A percentile compares a stretch with the other conserved stretches of the same genome.
These are phyloP conservation scores for Autographa pulchrina DNA, from an alignment of 2,888 invertebrate species.

Conservation along the genomic window DNA sequence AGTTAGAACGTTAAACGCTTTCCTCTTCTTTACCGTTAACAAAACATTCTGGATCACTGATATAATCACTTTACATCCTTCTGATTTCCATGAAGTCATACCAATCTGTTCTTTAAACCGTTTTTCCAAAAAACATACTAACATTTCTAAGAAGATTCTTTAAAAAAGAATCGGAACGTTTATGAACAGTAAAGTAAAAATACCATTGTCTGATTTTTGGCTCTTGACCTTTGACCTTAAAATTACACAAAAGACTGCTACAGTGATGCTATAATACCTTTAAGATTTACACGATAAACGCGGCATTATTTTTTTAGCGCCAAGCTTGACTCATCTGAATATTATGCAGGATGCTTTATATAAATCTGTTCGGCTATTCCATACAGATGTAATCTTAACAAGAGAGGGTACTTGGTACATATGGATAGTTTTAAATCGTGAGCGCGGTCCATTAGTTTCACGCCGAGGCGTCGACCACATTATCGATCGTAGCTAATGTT, in stretches of 20 bases:
- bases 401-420: conserved; percentile 32
- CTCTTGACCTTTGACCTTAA: conserved; percentile 1
- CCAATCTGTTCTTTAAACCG: not conserved
- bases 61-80: not conserved
- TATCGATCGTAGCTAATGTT: conserved; percentile 68
- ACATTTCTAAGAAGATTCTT: not conserved
- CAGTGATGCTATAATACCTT: not conserved
- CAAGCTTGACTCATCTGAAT: not conserved
- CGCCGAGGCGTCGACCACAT: conserved; percentile 60
- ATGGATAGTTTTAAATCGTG: conserved; percentile 65
- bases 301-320: not conserved
- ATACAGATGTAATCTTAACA: conserved; percentile 33
- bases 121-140: not conserved
- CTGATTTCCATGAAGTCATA: not conserved
- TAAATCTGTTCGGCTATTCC: conserved; percentile 27
- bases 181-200: not conserved
- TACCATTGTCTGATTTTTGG: not conserved
- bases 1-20: not conserved
- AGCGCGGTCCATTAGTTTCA: conserved; percentile 67
- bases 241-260: not conserved
- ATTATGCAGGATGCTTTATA: conserved; percentile 10
- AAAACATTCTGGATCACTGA: not conserved
- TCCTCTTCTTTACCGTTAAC: not conserved
- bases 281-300: not conserved
- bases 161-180: conserved; percentile 3